A percentile compares a stretch with the other conserved stretches of the same genome.
Evolutionary conservation across 2,888 invertebrate genomes (phyloP).

Genomic region (Nesidiocoris tenuis): DNA sequence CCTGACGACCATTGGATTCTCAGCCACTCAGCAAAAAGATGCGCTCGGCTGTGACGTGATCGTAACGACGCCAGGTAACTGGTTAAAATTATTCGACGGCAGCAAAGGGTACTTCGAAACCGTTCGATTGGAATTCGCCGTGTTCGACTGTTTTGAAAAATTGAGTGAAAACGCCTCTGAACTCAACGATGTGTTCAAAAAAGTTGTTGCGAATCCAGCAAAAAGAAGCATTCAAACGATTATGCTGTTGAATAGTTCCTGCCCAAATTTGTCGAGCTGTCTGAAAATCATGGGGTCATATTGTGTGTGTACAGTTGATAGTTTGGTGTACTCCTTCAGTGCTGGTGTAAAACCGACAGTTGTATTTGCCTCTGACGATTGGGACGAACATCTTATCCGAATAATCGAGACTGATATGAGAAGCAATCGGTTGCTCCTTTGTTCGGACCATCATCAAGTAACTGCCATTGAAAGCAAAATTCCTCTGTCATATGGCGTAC

Average conservation of each 20-base stretch:
- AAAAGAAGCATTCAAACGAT: neutral
- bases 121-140: neutral
- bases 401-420: neutral
- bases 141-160: constrained; percentile 6
- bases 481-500: neutral
- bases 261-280: neutral
- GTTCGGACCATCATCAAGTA: neutral
- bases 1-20: neutral
- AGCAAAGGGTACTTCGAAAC: neutral
- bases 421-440: neutral
- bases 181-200: no score
- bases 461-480: neutral
- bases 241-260: neutral
- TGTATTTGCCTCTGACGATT: neutral
- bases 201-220: no score
- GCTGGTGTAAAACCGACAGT: neutral
- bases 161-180: neutral
- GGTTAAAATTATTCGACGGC: neutral
- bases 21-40: neutral
- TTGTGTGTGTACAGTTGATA: neutral
- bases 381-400: neutral
- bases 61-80: neutral
- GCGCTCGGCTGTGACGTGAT: neutral
- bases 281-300: neutral
- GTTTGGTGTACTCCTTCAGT: neutral